Evolutionary conservation across 2,888 invertebrate species (phyloP).

Genomic region (Cordylochernes scorpioides): DNA sequence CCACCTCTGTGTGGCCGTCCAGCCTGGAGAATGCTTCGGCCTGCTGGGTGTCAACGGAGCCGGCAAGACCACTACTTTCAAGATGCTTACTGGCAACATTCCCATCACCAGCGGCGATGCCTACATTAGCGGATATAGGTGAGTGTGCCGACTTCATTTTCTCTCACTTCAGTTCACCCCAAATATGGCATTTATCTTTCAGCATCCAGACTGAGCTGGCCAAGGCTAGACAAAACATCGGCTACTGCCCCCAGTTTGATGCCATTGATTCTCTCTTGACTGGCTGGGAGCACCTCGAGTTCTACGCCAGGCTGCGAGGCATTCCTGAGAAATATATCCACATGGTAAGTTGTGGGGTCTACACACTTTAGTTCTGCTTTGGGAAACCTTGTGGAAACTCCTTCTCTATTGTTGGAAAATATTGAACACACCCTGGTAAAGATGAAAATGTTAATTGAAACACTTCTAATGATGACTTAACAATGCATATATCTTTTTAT

Average conservation of each 20-base stretch:
- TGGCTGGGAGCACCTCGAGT: constrained; percentile 40
- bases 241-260: constrained; percentile 75
- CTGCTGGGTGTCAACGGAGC: constrained; percentile 13
- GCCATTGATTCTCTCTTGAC: constrained; percentile 53
- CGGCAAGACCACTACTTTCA: constrained; percentile 13
- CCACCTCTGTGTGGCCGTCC: constrained; percentile 11
- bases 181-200: constrained; percentile 13
- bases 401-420: too few relatives aligned
- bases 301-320: constrained; percentile 36
- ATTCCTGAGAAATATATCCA: constrained; percentile 13
- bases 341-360: constrained; percentile 6
- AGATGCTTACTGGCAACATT: constrained; percentile 12
- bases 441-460: too few relatives aligned
- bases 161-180: neutral
- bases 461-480: too few relatives aligned
- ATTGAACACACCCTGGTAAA: too few relatives aligned
- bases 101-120: constrained; percentile 10
- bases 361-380: too few relatives aligned
- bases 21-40: constrained; percentile 12
- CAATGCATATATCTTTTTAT: too few relatives aligned
- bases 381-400: neutral
- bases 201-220: constrained; percentile 26
- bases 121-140: constrained; percentile 11
- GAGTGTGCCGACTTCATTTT: neutral
- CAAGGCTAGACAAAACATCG: constrained; percentile 28